Percentiles rank a stretch among this genome's conserved stretches.
These are phyloP conservation scores for Calephelis virginiensis DNA, from an alignment of 1,140 invertebrate genomes.

Conservation along the genomic window DNA sequence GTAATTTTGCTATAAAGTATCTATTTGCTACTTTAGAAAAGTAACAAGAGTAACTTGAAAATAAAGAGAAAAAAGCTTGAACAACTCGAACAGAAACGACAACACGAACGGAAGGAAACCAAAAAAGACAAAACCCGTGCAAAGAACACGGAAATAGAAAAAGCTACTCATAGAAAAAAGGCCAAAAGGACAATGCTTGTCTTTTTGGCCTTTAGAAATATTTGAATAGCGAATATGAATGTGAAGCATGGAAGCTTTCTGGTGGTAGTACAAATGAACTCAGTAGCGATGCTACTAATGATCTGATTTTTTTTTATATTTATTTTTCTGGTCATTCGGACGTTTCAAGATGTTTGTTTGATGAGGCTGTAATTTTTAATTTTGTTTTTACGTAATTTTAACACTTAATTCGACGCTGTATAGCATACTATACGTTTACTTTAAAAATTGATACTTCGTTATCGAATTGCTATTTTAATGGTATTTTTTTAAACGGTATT, in stretches of 20 bases:
- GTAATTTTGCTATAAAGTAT: no score
- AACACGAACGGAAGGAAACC: background rate
- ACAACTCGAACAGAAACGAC: background rate
- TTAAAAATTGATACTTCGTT: no score
- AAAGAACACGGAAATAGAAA: background rate
- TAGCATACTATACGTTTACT: no score
- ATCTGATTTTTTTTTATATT: background rate
- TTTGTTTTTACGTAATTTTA: no score
- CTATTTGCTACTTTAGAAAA: conserved; percentile 1
- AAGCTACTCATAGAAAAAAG: background rate
- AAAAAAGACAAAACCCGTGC: background rate
- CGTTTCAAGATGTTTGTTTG: background rate
- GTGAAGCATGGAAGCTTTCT: conserved; percentile 3
- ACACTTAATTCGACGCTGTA: no score
- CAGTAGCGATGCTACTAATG: background rate
- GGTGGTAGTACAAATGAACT: no score
- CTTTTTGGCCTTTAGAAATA: no score
- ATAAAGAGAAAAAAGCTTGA: conserved; percentile 6
- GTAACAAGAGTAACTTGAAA: background rate
- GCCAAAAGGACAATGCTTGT: background rate
- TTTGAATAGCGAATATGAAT: background rate
- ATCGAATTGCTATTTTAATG: no score
- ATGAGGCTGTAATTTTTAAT: no score
- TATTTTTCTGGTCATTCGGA: background rate
- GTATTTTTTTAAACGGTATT: no score